These are phyloP conservation scores for Pristionchus arcanus DNA, from an alignment of 2,888 invertebrate species.

Conservation along the genomic window DNA sequence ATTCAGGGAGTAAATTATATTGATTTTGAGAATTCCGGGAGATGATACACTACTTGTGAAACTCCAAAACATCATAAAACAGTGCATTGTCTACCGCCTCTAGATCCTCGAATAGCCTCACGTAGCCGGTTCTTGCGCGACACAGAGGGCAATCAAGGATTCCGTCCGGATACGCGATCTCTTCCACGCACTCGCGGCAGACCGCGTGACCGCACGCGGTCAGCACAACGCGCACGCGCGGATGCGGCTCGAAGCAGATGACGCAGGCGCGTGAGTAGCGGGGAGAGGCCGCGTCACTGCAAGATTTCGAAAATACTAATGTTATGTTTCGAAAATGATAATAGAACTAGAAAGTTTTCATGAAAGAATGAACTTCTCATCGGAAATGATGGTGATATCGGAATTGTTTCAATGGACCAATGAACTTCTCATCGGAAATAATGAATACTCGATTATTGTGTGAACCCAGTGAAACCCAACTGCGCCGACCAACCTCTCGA, in stretches of 20 bases:
- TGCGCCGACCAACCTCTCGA: background rate
- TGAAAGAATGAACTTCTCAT: background rate
- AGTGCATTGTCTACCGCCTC: background rate
- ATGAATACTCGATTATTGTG: background rate
- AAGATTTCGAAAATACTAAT: background rate
- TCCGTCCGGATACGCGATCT: background rate
- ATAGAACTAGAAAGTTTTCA: no score
- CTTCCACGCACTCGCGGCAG: background rate
- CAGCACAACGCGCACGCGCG: background rate
- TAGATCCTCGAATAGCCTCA: background rate
- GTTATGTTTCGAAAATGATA: background rate
- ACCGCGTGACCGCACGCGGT: background rate
- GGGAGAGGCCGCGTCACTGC: background rate
- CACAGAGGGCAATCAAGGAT: background rate
- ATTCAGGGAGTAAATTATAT: no score
- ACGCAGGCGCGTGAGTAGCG: constrained; percentile 1
- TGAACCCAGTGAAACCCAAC: background rate
- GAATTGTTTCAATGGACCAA: no score
- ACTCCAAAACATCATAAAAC: background rate
- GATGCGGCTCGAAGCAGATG: background rate
- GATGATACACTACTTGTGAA: background rate
- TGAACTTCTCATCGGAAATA: no score
- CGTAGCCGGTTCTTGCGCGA: background rate
- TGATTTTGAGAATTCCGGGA: no score
- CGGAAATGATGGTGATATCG: background rate